phyloP scores from a whole-genome alignment of 2,797 vertebrate species.

The Acrocephalus scirpaceus region DNA sequence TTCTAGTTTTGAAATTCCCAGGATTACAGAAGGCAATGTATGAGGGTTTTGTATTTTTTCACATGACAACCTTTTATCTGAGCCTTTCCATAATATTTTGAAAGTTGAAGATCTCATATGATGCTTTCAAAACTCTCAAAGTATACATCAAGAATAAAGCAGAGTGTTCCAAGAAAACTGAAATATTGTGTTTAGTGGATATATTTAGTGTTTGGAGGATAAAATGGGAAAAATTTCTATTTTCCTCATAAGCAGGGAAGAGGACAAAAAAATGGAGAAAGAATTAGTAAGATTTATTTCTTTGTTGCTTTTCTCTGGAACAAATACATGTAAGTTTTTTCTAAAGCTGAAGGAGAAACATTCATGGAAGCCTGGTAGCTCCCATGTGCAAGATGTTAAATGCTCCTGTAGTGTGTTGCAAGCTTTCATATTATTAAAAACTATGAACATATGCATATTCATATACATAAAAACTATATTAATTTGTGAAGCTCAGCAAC shows the following conservation, averaged over 20 bases:
- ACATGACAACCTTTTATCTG: not conserved
- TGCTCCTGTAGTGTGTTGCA: not conserved
- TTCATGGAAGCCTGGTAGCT: not conserved
- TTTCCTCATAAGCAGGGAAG: not conserved
- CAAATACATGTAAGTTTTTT: not conserved
- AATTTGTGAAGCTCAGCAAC: not conserved
- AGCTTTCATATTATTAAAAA: not conserved
- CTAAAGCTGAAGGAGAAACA: not conserved
- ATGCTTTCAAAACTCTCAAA: not conserved
- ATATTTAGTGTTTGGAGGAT: not conserved
- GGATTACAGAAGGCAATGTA: not conserved
- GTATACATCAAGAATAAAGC: not conserved
- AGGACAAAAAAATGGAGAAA: not conserved
- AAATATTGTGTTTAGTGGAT: not conserved
- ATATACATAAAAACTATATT: rapidly evolving
- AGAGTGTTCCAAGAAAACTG: not conserved
- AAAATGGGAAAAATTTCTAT: not conserved
- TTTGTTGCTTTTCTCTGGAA: not conserved
- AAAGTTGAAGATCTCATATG: not conserved
- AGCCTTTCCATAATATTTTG: not conserved
- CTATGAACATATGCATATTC: not conserved
- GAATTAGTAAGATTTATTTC: not conserved
- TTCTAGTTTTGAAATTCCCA: not conserved
- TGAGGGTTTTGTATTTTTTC: not conserved
- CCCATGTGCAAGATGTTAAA: not conserved